phyloP scores from a whole-genome alignment of 2,113 vertebrate genomes.

The Dipodomys ordii region DNA sequence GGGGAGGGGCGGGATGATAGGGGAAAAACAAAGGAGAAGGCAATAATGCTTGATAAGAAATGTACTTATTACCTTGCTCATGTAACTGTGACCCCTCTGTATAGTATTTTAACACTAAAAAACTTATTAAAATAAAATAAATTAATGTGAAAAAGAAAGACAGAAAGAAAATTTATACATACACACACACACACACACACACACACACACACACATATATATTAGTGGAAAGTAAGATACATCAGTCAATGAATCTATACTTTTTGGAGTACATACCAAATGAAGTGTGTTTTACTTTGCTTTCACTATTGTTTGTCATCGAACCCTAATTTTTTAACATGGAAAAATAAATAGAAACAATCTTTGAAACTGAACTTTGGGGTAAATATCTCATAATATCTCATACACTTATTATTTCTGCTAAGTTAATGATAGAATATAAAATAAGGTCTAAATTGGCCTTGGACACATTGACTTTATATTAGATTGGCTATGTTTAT shows the following conservation, averaged over 20 bases:
- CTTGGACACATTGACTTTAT: not conserved
- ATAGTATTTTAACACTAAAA: too few species aligned
- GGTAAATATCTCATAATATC: not conserved
- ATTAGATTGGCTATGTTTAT: not conserved
- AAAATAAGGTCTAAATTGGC: not conserved
- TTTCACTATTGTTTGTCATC: constrained; percentile 38
- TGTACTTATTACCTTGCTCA: too few species aligned
- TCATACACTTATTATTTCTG: not conserved
- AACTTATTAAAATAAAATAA: too few species aligned
- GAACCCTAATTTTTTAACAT: not conserved
- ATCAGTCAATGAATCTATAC: not conserved
- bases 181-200: too few species aligned
- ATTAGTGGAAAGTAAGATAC: not conserved
- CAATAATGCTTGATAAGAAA: too few species aligned
- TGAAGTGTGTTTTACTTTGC: not conserved
- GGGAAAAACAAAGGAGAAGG: too few species aligned
- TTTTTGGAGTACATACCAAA: not conserved
- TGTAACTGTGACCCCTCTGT: too few species aligned
- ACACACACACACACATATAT: too few species aligned
- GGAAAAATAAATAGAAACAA: not conserved
- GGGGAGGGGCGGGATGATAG: too few species aligned
- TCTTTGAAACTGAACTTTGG: not conserved
- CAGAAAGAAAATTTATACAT: too few species aligned
- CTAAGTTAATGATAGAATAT: not conserved
- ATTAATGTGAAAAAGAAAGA: too few species aligned